Conservation (phyloP, 2,888 invertebrate genomes). For the Meiosimyza decipiens region DNA sequence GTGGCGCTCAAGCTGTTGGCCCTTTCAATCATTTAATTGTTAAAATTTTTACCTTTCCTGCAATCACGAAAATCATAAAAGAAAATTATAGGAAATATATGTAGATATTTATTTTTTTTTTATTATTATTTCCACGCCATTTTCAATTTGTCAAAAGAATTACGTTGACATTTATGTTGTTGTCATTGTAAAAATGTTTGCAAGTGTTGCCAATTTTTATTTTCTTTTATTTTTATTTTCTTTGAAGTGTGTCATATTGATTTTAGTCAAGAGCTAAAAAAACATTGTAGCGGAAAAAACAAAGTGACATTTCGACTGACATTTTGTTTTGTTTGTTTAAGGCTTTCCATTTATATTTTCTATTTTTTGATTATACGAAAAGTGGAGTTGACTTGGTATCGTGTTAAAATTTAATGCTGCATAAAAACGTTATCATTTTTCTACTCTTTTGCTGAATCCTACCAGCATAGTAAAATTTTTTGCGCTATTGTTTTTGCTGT, state of each 20-base stretch:
- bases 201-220: background rate
- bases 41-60: too few relatives aligned
- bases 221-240: background rate
- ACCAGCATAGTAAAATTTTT: background rate
- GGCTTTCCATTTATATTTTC: too few relatives aligned
- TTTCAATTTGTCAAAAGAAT: constrained; percentile 13
- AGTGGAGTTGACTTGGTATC: background rate
- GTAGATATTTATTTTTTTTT: background rate
- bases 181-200: too few relatives aligned
- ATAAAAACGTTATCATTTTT: constrained; percentile 13
- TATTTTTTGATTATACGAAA: background rate
- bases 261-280: too few relatives aligned
- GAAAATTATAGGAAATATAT: too few relatives aligned
- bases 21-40: too few relatives aligned
- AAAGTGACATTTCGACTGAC: too few relatives aligned
- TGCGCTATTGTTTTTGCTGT: too few relatives aligned
- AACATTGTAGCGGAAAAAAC: too few relatives aligned
- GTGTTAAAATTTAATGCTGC: constrained; percentile 10
- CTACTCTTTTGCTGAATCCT: background rate
- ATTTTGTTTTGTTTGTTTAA: too few relatives aligned
- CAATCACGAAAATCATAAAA: too few relatives aligned
- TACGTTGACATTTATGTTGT: background rate
- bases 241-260: background rate
- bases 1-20: too few relatives aligned
- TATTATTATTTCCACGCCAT: background rate